Evolutionary conservation across 2,113 vertebrate species (phyloP).

Genomic region (Melanerpes formicivorus): DNA sequence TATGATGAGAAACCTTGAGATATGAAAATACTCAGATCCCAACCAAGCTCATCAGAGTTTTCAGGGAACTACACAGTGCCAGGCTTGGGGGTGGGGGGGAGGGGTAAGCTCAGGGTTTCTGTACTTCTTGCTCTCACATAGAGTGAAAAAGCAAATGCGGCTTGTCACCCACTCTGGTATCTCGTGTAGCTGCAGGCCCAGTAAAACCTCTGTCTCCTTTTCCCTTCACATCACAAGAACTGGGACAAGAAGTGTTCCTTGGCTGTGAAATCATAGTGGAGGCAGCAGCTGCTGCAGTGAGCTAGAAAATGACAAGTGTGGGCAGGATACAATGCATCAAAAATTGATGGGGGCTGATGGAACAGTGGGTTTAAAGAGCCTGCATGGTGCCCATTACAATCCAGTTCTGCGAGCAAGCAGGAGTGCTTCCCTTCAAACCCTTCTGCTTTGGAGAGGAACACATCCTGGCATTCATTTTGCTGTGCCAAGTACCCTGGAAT

Average conservation of each 20-base stretch:
- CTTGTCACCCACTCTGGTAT: neutral
- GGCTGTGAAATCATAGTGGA: slow-evolving; percentile 7
- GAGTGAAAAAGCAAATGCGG: neutral
- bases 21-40: neutral
- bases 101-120: neutral
- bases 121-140: neutral
- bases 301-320: slow-evolving; percentile 6
- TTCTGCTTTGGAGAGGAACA: neutral
- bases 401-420: neutral
- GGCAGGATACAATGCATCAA: slow-evolving; percentile 29
- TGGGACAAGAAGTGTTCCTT: neutral
- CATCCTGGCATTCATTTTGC: neutral
- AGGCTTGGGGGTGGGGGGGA: neutral
- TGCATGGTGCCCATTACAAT: neutral
- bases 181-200: neutral
- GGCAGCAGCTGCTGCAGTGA: slow-evolving; percentile 42
- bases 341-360: slow-evolving; percentile 20
- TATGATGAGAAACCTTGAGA: neutral
- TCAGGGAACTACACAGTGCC: neutral
- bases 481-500: neutral
- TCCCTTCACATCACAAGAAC: neutral
- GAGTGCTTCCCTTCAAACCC: neutral
- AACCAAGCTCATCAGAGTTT: neutral
- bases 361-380: neutral
- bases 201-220: slow-evolving; percentile 2